Conservation (phyloP, 2,113 vertebrate genomes). For the Casuarius casuarius region DNA sequence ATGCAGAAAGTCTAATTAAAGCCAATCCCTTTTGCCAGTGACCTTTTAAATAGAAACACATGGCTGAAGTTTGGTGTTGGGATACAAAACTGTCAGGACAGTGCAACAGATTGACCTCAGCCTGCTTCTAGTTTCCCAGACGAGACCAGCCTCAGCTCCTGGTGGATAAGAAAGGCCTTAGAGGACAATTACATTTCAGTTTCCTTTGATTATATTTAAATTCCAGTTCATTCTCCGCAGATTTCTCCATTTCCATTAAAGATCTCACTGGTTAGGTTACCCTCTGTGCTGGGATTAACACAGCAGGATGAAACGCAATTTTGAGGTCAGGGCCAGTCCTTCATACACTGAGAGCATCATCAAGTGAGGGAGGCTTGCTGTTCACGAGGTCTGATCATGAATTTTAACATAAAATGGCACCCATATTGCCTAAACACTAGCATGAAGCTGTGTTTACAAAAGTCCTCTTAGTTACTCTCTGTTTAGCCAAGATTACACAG, state of each 20-base stretch:
- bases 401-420: background rate
- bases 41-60: background rate
- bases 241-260: background rate
- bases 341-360: background rate
- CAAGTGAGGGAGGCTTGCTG: background rate
- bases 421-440: background rate
- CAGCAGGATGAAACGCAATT: background rate
- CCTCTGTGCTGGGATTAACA: fast-evolving
- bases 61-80: background rate
- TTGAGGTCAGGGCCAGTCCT: background rate
- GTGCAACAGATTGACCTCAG: background rate
- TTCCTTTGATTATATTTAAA: background rate
- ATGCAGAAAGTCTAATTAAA: background rate
- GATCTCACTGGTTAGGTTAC: background rate
- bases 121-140: background rate
- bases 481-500: background rate
- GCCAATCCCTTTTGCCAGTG: background rate
- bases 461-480: background rate
- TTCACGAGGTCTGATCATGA: fast-evolving
- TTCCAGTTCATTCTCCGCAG: background rate
- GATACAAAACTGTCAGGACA: background rate
- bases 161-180: background rate
- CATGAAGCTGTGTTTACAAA: background rate
- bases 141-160: background rate
- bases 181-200: background rate